phyloP scores from a whole-genome alignment of 1,140 invertebrate species.

The Drosophila trapezifrons region DNA sequence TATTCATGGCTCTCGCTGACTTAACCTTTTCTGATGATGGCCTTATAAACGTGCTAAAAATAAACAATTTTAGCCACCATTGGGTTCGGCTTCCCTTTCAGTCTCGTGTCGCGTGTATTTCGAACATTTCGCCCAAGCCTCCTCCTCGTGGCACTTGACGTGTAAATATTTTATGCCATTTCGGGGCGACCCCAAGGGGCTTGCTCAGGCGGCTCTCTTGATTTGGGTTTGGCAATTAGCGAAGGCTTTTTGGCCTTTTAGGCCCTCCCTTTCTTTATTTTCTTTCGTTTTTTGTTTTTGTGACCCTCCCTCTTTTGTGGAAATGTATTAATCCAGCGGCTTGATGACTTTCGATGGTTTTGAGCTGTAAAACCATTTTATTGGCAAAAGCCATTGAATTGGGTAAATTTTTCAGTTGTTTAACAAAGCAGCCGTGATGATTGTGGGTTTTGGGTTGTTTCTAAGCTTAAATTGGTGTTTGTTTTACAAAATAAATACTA shows the following conservation, averaged over 20 bases:
- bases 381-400: conserved; percentile 12
- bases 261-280: conserved; percentile 7
- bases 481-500: too few relatives aligned
- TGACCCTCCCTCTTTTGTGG: conserved; percentile 17
- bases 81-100: conserved; percentile 20
- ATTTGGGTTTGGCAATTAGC: conserved; percentile 78
- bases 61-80: conserved; percentile 64
- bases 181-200: conserved; percentile 14
- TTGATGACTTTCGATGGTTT: conserved; percentile 28
- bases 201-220: conserved; percentile 36
- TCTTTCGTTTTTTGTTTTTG: conserved; percentile 1
- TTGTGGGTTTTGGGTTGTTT: too few relatives aligned
- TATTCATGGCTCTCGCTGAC: conserved; percentile 62
- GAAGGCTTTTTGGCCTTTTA: conserved; percentile 42
- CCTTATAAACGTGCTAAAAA: conserved; percentile 80
- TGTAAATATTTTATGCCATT: conserved; percentile 79
- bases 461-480: neutral
- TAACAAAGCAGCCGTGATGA: neutral
- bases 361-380: conserved; percentile 18
- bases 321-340: conserved; percentile 56
- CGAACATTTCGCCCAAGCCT: conserved; percentile 40
- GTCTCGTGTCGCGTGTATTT: conserved; percentile 59
- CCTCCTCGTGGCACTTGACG: conserved; percentile 61
- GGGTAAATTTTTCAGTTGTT: neutral
- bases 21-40: conserved; percentile 77